Evolutionary conservation across 1,140 invertebrate species (phyloP).

Genomic region (Atta texana): DNA sequence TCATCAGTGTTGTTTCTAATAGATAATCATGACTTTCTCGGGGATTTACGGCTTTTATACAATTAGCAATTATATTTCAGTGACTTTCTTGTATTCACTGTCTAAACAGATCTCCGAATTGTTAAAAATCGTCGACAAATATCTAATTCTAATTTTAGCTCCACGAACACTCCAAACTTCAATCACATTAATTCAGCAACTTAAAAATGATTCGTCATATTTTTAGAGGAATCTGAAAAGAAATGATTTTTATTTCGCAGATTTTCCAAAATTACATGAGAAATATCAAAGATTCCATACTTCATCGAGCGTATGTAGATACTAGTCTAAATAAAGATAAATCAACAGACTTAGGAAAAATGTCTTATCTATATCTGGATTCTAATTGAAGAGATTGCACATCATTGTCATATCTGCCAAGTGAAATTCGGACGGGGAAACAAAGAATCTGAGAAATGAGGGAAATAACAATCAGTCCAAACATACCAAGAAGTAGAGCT

Average conservation of each 20-base stretch:
- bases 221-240: background rate
- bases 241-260: background rate
- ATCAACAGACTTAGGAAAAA: background rate
- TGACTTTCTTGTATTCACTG: background rate
- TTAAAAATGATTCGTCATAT: background rate
- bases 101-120: background rate
- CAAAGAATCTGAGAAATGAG: no score
- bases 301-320: background rate
- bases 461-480: background rate
- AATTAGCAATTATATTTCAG: background rate
- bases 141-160: background rate
- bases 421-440: background rate
- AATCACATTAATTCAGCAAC: background rate
- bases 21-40: background rate
- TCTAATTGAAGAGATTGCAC: background rate
- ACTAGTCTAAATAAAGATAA: background rate
- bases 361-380: background rate
- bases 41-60: background rate
- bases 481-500: slow-evolving; percentile 66
- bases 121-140: background rate
- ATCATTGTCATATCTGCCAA: no score
- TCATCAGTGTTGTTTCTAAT: slow-evolving; percentile 2
- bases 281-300: background rate
- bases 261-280: background rate
- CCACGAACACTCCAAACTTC: no score